phyloP scores from a whole-genome alignment of 2,888 invertebrate genomes.

The Microplitis deprimator region DNA sequence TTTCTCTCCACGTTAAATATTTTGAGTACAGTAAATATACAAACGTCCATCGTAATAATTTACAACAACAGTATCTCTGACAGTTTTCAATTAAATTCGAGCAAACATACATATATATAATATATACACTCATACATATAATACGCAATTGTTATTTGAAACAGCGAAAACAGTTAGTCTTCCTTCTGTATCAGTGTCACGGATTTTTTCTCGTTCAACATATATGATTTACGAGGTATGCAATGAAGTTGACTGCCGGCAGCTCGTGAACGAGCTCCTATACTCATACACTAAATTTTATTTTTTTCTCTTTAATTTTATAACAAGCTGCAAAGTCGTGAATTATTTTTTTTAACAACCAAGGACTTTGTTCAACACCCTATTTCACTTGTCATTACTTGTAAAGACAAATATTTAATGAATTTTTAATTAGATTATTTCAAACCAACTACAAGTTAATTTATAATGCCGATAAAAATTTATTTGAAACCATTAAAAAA shows the following conservation, averaged over 20 bases:
- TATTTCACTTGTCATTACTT: background rate
- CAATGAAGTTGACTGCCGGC: conserved; percentile 5
- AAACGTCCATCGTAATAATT: background rate
- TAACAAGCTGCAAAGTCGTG: conserved; percentile 9
- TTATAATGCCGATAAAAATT: background rate
- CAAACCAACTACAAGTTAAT: no score
- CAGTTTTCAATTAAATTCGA: conserved; percentile 39
- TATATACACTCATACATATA: background rate
- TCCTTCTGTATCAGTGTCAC: conserved; percentile 15
- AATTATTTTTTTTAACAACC: conserved; percentile 11
- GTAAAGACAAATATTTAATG: background rate
- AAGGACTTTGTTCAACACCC: conserved; percentile 9
- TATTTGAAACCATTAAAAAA: background rate
- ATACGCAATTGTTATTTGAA: conserved; percentile 14
- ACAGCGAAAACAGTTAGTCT: conserved; percentile 3
- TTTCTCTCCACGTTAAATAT: background rate
- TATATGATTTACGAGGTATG: conserved; percentile 39
- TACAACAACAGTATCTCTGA: conserved; percentile 22
- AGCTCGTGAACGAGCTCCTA: conserved; percentile 18
- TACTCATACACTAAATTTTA: conserved; percentile 17
- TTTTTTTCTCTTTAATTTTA: conserved; percentile 24
- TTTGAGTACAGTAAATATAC: background rate
- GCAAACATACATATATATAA: background rate
- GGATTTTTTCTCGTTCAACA: conserved; percentile 20
- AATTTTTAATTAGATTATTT: background rate